Conservation (phyloP, 2,888 invertebrate genomes). For the Temnothorax ravouxi region DNA sequence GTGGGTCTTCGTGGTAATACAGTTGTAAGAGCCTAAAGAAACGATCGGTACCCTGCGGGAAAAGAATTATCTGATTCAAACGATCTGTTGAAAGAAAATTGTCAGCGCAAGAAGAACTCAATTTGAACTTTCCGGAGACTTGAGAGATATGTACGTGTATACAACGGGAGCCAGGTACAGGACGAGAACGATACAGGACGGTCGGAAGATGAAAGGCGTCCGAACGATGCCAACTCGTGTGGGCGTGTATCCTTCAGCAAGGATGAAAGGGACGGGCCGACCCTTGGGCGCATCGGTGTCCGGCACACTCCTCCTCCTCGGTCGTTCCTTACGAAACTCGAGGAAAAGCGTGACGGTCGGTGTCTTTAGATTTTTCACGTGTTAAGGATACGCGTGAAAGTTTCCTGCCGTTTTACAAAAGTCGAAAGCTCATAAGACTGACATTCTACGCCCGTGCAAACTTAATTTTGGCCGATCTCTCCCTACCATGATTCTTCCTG, state of each 20-base stretch:
- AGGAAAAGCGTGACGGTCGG: constrained; percentile 39
- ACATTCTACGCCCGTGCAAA: not conserved
- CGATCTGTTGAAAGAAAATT: not conserved
- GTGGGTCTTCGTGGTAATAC: not conserved
- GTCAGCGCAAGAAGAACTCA: constrained; percentile 9
- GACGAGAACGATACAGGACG: constrained; percentile 59
- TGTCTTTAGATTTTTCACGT: constrained; percentile 48
- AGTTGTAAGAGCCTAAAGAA: not conserved
- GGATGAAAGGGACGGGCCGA: constrained; percentile 74
- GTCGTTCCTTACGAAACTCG: constrained; percentile 1
- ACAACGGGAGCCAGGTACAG: constrained; percentile 47
- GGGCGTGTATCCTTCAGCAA: constrained; percentile 73
- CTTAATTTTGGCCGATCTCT: not conserved
- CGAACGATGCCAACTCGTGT: constrained; percentile 55
- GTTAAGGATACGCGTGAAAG: constrained; percentile 31
- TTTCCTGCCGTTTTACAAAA: constrained; percentile 43
- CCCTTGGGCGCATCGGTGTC: constrained; percentile 59
- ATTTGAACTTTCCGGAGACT: constrained; percentile 17
- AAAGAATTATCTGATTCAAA: not conserved
- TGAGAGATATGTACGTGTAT: not conserved
- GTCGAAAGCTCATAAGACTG: not conserved
- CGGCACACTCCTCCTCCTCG: constrained; percentile 25
- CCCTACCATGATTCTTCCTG: not conserved
- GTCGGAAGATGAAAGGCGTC: constrained; percentile 62
- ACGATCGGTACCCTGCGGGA: not conserved